Evolutionary conservation across 1,140 invertebrate genomes (phyloP).

Genomic region (Drosophila bifasciata): DNA sequence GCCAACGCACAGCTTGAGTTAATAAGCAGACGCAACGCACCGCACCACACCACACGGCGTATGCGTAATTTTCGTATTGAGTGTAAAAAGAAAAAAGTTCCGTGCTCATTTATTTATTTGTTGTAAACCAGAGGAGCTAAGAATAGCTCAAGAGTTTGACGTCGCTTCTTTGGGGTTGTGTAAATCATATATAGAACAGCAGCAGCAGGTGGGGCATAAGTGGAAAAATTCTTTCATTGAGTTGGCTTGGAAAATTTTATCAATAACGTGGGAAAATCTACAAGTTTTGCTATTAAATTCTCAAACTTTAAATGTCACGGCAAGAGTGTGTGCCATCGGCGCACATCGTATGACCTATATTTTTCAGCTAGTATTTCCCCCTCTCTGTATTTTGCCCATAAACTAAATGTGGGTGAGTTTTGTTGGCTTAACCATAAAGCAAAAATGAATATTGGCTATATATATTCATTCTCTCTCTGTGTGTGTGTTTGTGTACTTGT

Average conservation of each 20-base stretch:
- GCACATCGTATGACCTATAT: constrained; percentile 36
- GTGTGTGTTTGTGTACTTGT: too few species aligned
- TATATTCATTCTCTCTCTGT: constrained; percentile 2
- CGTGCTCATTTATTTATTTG: constrained; percentile 48
- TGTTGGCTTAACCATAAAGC: constrained; percentile 41
- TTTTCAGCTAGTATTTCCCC: constrained; percentile 25
- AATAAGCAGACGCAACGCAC: constrained; percentile 50
- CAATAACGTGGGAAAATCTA: background rate
- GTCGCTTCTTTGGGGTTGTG: constrained; percentile 14
- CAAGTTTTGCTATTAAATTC: constrained; percentile 1
- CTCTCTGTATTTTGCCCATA: constrained; percentile 1
- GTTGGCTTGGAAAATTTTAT: background rate
- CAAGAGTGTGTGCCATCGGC: background rate
- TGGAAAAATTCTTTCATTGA: background rate
- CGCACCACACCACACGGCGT: constrained; percentile 51
- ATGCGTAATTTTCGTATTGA: constrained; percentile 55
- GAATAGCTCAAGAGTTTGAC: constrained; percentile 38
- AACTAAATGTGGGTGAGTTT: constrained; percentile 22
- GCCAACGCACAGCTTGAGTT: constrained; percentile 61
- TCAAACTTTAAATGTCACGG: background rate
- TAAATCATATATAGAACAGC: constrained; percentile 6
- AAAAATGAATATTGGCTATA: constrained; percentile 38
- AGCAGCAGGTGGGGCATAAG: background rate
- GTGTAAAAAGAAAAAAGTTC: constrained; percentile 50
- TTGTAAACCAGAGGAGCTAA: constrained; percentile 32